Evolutionary conservation across 2,113 vertebrate species (phyloP), one percentile per base, ranked within the genome.

Genomic region (Forbesichthys papilliferus): DNA sequence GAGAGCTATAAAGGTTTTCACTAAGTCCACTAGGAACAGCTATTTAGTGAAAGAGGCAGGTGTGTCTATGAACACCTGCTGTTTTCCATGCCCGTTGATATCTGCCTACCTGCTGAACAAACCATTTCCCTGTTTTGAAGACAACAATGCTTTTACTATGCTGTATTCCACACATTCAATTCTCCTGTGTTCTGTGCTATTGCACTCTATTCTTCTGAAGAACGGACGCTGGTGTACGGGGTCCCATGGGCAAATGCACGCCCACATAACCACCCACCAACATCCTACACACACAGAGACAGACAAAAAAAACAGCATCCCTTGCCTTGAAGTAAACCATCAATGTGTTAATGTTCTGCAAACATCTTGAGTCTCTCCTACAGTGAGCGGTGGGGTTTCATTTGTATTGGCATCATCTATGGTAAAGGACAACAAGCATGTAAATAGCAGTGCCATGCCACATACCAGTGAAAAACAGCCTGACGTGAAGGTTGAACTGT

Each of bases 31-130:
- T 59, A 75, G 64, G 33, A 68, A 68, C 65, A 70, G 48, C 1
- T 11, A 77, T 59, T 64, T 59, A 8, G 65, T 61, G 16, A 83
- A 65, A 77, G 14, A 61, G 42, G 48, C 73, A 48, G 63, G 59
- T 78, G 72, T 76, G 66, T 56, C 4, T 2, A 3, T 14, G 33
- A 74, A 62, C 67, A 76, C 74, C 79, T 78, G 79, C 66, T 49
- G 48, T 58, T 69, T 66, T 68, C 64, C 59, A 12, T 51, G 59
- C 16, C 70, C 48, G 49, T 27, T 47, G 56, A 13, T 27, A 42
- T 53, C 11, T 52, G 49, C 11, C 49, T 14, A 10, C 11, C 9
- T 11, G 49, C 13, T 52, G 5, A 11, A 52, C 49, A 10, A 9
- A 14, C 3, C 4, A 1, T 12, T 14, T 3, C 49, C 11, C 49